phyloP scores from a whole-genome alignment of 37 sponge, comb jelly and placozoan genomes.

The Diacarnus erythraeanus region DNA sequence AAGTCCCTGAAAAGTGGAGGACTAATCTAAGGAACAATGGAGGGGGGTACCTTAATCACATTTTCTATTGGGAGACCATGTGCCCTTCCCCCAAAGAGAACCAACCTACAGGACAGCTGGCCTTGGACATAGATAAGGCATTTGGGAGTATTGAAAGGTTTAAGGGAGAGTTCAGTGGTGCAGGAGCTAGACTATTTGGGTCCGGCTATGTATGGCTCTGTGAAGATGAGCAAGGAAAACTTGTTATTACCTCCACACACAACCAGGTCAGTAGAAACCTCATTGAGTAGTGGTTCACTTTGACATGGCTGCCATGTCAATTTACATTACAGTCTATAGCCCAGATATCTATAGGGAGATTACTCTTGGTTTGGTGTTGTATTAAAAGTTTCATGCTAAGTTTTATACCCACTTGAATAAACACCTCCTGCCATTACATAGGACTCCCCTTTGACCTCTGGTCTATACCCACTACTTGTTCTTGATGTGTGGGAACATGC shows the following conservation, averaged over 20 bases:
- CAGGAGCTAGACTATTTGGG: slow-evolving; percentile 65
- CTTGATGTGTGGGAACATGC: slow-evolving; percentile 92
- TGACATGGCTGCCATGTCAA: too few species aligned
- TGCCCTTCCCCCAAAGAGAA: slow-evolving; percentile 9
- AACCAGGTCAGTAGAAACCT: slow-evolving; percentile 57
- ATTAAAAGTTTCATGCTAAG: not conserved
- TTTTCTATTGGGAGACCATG: slow-evolving; percentile 77
- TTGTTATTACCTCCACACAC: slow-evolving; percentile 33
- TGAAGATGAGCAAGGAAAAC: slow-evolving; percentile 16
- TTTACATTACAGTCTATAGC: too few species aligned
- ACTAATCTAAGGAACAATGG: slow-evolving; percentile 65
- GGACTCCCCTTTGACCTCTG: slow-evolving; percentile 69
- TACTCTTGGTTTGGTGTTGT: not conserved
- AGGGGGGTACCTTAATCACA: slow-evolving; percentile 83
- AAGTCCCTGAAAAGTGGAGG: slow-evolving; percentile 64
- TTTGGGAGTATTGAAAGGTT: slow-evolving; percentile 63
- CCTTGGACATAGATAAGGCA: slow-evolving; percentile 16
- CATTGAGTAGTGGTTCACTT: not conserved
- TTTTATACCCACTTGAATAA: too few species aligned
- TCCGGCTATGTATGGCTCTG: slow-evolving; percentile 84
- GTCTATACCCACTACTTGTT: slow-evolving; percentile 69
- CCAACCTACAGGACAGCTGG: slow-evolving; percentile 48
- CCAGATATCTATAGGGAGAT: not conserved
- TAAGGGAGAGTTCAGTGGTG: slow-evolving; percentile 48
- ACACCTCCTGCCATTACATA: too few species aligned